Evolutionary conservation across 1,140 invertebrate species (phyloP).

Genomic region (Galleria mellonella): DNA sequence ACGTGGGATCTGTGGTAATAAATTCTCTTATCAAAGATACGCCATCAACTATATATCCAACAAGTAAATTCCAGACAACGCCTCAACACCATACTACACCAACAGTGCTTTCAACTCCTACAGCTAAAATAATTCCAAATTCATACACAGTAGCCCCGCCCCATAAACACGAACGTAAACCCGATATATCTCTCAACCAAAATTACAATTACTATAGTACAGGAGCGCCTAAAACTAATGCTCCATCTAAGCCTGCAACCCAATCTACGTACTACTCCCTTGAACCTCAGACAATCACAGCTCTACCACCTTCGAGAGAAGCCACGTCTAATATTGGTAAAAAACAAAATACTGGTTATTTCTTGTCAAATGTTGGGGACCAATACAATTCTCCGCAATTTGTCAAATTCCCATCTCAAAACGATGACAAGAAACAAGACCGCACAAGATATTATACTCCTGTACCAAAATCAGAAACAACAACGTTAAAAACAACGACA

Average conservation of each 20-base stretch:
- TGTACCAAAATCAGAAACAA: slow-evolving; percentile 14
- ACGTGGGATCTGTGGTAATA: slow-evolving; percentile 88
- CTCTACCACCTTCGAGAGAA: slow-evolving; percentile 37
- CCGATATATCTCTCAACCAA: slow-evolving; percentile 42
- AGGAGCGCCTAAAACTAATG: slow-evolving; percentile 38
- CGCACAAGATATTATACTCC: slow-evolving; percentile 12
- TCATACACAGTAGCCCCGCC: slow-evolving; percentile 30
- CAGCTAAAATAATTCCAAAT: slow-evolving; percentile 28
- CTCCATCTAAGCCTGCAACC: slow-evolving; percentile 21
- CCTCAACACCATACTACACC: slow-evolving; percentile 12
- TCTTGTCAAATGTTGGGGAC: slow-evolving; percentile 34
- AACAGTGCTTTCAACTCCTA: slow-evolving; percentile 6
- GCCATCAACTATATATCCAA: not conserved
- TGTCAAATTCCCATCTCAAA: slow-evolving; percentile 29
- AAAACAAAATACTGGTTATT: slow-evolving; percentile 38
- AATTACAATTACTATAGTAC: slow-evolving; percentile 54
- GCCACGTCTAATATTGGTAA: slow-evolving; percentile 17
- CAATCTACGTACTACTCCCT: slow-evolving; percentile 58
- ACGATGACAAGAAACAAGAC: slow-evolving; percentile 13
- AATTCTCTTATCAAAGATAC: slow-evolving; percentile 67
- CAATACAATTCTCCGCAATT: slow-evolving; percentile 41
- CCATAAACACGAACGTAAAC: slow-evolving; percentile 22
- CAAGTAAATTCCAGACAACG: slow-evolving; percentile 1
- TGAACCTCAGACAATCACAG: slow-evolving; percentile 53
- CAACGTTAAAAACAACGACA: slow-evolving; percentile 27